phyloP scores from a whole-genome alignment of 1,140 invertebrate species.

The Pollicipes pollicipes region DNA sequence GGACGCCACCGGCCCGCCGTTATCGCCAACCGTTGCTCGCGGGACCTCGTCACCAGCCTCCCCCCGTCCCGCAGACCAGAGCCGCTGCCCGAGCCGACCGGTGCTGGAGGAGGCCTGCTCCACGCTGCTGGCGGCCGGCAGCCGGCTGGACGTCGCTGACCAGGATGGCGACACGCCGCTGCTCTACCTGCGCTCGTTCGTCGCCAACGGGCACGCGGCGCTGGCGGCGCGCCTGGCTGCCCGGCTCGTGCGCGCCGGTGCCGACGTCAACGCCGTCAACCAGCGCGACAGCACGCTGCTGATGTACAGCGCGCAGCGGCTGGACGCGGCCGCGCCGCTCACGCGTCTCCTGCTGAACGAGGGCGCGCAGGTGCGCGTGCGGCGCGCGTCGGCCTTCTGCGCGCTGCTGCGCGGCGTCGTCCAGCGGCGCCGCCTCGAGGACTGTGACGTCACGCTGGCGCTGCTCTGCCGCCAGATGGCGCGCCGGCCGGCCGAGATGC shows the following conservation, averaged over 20 bases:
- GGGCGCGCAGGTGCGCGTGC: background rate
- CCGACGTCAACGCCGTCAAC: background rate
- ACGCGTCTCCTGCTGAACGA: background rate
- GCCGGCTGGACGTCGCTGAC: background rate
- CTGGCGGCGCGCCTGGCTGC: background rate
- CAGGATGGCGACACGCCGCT: background rate
- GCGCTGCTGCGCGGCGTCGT: background rate
- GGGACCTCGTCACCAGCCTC: no score
- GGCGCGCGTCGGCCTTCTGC: background rate
- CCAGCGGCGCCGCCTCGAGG: background rate
- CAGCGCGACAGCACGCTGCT: background rate
- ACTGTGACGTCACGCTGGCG: background rate
- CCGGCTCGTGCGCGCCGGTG: background rate
- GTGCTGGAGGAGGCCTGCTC: background rate
- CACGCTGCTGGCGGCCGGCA: background rate
- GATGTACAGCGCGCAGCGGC: background rate
- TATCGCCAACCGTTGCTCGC: no score
- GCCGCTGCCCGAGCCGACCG: no score
- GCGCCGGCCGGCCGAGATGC: background rate
- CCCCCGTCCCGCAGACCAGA: background rate
- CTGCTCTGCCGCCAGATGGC: background rate
- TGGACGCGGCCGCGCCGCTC: background rate
- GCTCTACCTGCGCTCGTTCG: background rate
- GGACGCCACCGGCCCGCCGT: no score
- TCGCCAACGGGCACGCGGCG: background rate